These are phyloP conservation scores for Chelon labrosus DNA, from an alignment of 2,797 vertebrate species.

Conservation along the genomic window DNA sequence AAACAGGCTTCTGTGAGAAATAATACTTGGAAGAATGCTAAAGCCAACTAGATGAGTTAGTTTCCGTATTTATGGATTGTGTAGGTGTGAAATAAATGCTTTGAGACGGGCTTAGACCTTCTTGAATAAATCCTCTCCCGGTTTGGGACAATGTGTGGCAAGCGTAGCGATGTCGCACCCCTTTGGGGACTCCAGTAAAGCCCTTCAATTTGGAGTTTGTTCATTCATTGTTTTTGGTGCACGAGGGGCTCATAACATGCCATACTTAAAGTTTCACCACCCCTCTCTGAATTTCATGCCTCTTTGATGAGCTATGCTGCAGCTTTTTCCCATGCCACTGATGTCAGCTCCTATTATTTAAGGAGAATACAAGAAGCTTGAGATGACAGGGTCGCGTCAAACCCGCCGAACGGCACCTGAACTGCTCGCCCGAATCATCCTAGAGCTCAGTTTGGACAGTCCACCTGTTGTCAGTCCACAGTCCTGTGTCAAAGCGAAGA, in stretches of 20 bases:
- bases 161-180: slow-evolving; percentile 12
- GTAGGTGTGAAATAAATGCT: slow-evolving; percentile 21
- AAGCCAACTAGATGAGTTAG: slow-evolving; percentile 24
- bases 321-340: slow-evolving; percentile 14
- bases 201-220: slow-evolving; percentile 34
- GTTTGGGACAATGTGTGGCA: slow-evolving; percentile 26
- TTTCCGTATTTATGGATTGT: slow-evolving; percentile 32
- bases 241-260: slow-evolving; percentile 12
- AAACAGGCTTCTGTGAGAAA: slow-evolving; percentile 67
- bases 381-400: neutral
- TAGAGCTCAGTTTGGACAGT: neutral
- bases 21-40: slow-evolving; percentile 57
- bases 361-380: neutral
- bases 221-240: slow-evolving; percentile 31
- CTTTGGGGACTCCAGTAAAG: slow-evolving; percentile 20
- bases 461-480: slow-evolving; percentile 10
- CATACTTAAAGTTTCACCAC: slow-evolving; percentile 36
- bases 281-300: slow-evolving; percentile 19
- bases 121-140: slow-evolving; percentile 3
- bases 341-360: neutral
- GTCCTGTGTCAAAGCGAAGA: neutral
- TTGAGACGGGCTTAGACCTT: slow-evolving; percentile 24
- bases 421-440: neutral
- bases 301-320: slow-evolving; percentile 11
- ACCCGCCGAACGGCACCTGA: neutral